These are phyloP conservation scores for Muscicapa comitata DNA, from an alignment of 2,797 vertebrate species.

Conservation along the genomic window DNA sequence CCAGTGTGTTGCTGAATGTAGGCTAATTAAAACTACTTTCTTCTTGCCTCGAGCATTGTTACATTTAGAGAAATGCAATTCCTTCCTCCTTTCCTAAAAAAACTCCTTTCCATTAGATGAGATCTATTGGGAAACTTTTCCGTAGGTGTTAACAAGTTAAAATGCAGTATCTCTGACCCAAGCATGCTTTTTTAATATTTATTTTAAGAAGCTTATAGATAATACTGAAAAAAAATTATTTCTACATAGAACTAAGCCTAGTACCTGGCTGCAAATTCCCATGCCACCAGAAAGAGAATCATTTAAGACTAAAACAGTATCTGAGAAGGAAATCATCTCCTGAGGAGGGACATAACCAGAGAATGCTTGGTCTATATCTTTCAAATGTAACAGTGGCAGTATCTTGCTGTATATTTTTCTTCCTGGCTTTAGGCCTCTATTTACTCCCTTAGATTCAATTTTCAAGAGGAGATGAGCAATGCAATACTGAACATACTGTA, in stretches of 20 bases:
- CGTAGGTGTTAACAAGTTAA: background rate
- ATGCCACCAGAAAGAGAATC: background rate
- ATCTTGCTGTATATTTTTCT: background rate
- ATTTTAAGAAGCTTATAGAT: background rate
- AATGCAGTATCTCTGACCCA: background rate
- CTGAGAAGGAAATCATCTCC: background rate
- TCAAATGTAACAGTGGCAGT: background rate
- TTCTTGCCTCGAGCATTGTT: background rate
- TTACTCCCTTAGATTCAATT: background rate
- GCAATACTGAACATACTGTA: background rate
- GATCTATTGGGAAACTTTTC: background rate
- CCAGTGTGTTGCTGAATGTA: background rate
- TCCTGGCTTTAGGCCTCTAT: background rate
- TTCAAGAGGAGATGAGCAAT: background rate
- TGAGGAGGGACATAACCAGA: background rate
- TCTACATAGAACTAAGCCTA: background rate
- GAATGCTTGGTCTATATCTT: background rate
- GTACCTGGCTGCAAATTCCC: background rate
- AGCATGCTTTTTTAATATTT: background rate
- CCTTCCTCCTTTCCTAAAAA: background rate
- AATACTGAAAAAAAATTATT: background rate
- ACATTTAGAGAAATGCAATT: background rate
- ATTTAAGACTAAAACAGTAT: background rate
- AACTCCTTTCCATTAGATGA: background rate
- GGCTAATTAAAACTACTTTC: background rate